phyloP scores from a whole-genome alignment of 2,888 invertebrate species.

The Eupeodes luniger region DNA sequence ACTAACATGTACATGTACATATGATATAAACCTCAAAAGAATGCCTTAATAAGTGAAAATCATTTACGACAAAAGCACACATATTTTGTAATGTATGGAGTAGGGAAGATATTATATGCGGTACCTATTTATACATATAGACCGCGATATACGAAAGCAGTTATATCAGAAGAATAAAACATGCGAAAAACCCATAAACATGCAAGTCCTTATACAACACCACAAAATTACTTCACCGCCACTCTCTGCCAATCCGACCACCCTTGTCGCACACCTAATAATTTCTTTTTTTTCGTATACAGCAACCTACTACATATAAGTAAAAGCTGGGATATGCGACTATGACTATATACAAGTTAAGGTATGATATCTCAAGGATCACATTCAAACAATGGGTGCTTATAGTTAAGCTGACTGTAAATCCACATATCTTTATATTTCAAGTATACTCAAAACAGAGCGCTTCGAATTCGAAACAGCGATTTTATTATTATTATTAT shows the following conservation, averaged over 20 bases:
- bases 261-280: conserved; percentile 36
- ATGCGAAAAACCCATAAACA: conserved; percentile 69
- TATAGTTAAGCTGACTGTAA: conserved; percentile 6
- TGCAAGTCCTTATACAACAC: conserved; percentile 61
- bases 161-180: conserved; percentile 40
- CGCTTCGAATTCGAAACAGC: conserved; percentile 5
- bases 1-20: neutral
- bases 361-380: conserved; percentile 33
- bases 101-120: neutral
- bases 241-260: conserved; percentile 18
- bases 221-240: conserved; percentile 48
- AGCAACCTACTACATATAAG: neutral
- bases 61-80: conserved; percentile 44
- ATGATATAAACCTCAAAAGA: neutral
- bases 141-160: conserved; percentile 27
- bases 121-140: conserved; percentile 13
- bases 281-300: conserved; percentile 8
- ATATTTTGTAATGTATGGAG: neutral
- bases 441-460: neutral
- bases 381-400: conserved; percentile 58
- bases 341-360: neutral
- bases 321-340: conserved; percentile 48
- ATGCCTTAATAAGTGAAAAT: neutral
- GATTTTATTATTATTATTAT: conserved; percentile 51
- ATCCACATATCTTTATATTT: neutral